Percentiles rank a stretch among this genome's conserved stretches.
Conservation (phyloP, 2,797 vertebrate genomes). For the Helicolenus hilgendorfi region DNA sequence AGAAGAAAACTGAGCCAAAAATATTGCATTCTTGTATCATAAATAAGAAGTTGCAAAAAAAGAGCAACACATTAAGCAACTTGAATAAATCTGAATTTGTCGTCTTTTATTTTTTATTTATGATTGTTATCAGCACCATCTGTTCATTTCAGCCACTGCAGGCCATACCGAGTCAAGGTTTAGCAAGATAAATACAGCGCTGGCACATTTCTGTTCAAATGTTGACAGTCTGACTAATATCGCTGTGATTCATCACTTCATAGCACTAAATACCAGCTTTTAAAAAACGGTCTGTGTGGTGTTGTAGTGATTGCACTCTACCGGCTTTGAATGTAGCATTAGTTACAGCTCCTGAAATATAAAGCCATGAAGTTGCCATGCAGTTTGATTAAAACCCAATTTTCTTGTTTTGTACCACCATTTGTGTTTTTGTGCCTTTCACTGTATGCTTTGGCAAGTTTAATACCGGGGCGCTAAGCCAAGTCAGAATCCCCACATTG, state of each 20-base stretch:
- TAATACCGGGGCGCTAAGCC: conserved; percentile 50
- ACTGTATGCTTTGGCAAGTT: conserved; percentile 39
- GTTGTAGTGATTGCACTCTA: neutral
- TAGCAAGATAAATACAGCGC: conserved; percentile 3
- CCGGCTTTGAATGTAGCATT: conserved; percentile 35
- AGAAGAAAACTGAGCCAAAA: neutral
- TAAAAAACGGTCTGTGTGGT: neutral
- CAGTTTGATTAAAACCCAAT: conserved; percentile 20
- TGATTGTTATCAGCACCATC: neutral
- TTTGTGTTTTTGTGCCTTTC: conserved; percentile 27
- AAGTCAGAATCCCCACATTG: conserved; percentile 47
- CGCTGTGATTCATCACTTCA: conserved; percentile 19
- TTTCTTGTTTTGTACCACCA: conserved; percentile 1
- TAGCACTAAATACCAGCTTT: neutral
- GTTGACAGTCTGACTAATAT: conserved; percentile 14
- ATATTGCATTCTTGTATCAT: neutral
- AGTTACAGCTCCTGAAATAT: conserved; percentile 23
- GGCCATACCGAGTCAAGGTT: conserved; percentile 4
- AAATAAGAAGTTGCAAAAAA: neutral
- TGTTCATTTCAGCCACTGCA: conserved; percentile 3
- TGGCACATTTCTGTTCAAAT: conserved; percentile 20
- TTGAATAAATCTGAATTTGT: neutral
- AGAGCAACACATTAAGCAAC: neutral
- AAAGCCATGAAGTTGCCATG: conserved; percentile 2
- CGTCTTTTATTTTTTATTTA: neutral